A percentile compares a stretch with the other conserved stretches of the same genome.
Conservation (phyloP, 2,888 invertebrate species). For the Spisula subtruncata region DNA sequence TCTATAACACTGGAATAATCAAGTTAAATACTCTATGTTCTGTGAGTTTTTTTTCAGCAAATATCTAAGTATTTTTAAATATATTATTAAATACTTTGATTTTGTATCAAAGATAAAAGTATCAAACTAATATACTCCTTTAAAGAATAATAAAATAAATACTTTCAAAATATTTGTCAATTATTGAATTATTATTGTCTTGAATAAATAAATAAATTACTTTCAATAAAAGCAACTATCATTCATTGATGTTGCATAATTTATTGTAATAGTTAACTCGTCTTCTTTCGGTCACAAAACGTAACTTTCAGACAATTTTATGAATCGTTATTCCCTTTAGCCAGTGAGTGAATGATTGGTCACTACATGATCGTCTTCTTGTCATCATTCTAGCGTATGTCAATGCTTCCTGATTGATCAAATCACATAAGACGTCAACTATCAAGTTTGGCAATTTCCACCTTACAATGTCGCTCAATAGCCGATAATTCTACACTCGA, state of each 20-base stretch:
- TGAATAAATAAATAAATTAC: not conserved
- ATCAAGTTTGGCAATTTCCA: slow-evolving; percentile 30
- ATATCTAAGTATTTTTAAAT: not conserved
- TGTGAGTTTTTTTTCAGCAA: not conserved
- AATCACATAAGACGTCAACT: slow-evolving; percentile 32
- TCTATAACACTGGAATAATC: not conserved
- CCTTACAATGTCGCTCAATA: slow-evolving; percentile 41
- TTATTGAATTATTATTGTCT: not conserved
- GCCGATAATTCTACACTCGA: slow-evolving; percentile 46
- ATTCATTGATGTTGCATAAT: not conserved
- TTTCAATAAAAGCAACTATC: too few species aligned
- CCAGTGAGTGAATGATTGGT: slow-evolving; percentile 42
- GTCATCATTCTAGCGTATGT: slow-evolving; percentile 31
- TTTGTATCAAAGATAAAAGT: not conserved
- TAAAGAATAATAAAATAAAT: not conserved
- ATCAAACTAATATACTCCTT: not conserved
- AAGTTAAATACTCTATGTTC: not conserved
- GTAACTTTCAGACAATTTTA: slow-evolving; percentile 26
- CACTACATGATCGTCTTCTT: slow-evolving; percentile 31
- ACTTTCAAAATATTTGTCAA: not conserved
- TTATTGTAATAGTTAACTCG: not conserved
- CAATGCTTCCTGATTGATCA: not conserved
- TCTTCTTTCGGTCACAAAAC: slow-evolving; percentile 22
- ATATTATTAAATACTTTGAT: not conserved
- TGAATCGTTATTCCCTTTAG: slow-evolving; percentile 32